A percentile compares a stretch with the other conserved stretches of the same genome.
Conservation (phyloP, 2,113 vertebrate genomes). For the Equus quagga region DNA sequence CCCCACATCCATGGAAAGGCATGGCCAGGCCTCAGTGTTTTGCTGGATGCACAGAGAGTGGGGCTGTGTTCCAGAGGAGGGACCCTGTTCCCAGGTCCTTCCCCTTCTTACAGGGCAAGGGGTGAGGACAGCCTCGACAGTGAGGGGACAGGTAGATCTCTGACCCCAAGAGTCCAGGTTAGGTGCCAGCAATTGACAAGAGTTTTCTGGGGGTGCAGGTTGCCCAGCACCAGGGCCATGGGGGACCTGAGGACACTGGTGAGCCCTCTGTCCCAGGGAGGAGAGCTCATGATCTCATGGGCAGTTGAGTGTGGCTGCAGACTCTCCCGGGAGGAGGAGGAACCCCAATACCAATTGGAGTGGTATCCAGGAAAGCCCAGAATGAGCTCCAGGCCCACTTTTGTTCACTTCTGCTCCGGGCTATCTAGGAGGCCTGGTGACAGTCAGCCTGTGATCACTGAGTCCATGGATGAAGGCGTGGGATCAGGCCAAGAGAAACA, state of each 20-base stretch:
- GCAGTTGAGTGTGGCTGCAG: not conserved
- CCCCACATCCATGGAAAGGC: not conserved
- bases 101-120: not conserved
- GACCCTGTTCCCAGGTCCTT: not conserved
- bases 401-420: not conserved
- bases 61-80: not conserved
- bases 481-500: not conserved
- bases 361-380: not conserved
- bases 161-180: not conserved
- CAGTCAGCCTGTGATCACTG: fast-evolving
- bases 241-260: not conserved
- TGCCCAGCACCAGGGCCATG: not conserved
- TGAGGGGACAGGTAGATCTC: not conserved
- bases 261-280: not conserved
- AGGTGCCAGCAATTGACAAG: not conserved
- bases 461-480: not conserved
- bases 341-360: fast-evolving
- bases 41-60: not conserved
- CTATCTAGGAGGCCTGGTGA: not conserved
- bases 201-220: not conserved
- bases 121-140: not conserved
- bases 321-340: not conserved
- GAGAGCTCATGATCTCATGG: not conserved
- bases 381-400: not conserved
- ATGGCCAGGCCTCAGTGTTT: not conserved